Percentiles rank a stretch among this genome's conserved stretches.
Evolutionary conservation across 2,888 invertebrate genomes (phyloP).

Genomic region (Mythimna impura): DNA sequence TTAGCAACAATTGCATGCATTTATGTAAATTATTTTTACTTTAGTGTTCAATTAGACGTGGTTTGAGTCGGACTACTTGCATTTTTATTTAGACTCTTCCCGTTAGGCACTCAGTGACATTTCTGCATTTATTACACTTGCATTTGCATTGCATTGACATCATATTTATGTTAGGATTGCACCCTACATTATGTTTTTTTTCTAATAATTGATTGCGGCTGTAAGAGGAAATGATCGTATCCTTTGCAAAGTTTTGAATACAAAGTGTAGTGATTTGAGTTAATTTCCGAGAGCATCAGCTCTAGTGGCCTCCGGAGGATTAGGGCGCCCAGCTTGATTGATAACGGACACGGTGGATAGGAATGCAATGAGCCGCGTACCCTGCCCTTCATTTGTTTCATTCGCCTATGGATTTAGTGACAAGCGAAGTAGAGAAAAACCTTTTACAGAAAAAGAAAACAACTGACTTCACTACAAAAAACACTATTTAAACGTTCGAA

Average conservation of each 20-base stretch:
- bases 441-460: no score
- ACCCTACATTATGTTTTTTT: neutral
- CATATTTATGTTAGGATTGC: no score
- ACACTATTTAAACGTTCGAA: no score
- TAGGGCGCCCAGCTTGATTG: constrained; percentile 54
- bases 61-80: no score
- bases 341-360: constrained; percentile 56
- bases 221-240: neutral
- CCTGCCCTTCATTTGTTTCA: constrained; percentile 59
- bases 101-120: no score
- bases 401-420: constrained; percentile 5
- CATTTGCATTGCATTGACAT: no score
- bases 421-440: neutral
- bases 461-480: no score
- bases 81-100: no score
- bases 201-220: neutral
- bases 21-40: no score
- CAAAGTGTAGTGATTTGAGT: constrained; percentile 28
- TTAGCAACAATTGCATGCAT: no score
- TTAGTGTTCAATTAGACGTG: no score
- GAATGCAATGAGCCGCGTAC: constrained; percentile 60
- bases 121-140: no score
- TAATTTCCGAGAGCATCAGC: constrained; percentile 30
- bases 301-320: constrained; percentile 38
- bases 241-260: constrained; percentile 4